Evolutionary conservation across 2,888 invertebrate species (phyloP).

Genomic region (Coenonympha glycerion): DNA sequence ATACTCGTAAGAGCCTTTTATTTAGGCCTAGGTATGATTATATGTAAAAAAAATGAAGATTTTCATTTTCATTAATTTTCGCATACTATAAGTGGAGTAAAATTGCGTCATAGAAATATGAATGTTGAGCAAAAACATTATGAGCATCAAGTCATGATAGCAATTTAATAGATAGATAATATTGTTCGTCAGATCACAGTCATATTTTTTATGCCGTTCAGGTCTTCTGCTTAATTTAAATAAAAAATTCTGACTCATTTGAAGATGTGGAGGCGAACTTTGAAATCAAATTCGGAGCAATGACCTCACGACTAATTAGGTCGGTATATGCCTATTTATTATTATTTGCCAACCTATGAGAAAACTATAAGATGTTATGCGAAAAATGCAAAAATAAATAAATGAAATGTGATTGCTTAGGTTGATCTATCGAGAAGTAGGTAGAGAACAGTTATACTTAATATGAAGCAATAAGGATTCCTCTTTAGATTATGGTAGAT

Average conservation of each 20-base stretch:
- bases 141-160: neutral
- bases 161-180: neutral
- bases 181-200: neutral
- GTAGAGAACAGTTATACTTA: too few relatives aligned
- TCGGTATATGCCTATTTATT: neutral
- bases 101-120: too few relatives aligned
- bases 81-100: too few relatives aligned
- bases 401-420: too few relatives aligned
- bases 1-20: too few relatives aligned
- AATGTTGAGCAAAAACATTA: too few relatives aligned
- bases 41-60: too few relatives aligned
- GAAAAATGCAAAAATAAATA: neutral
- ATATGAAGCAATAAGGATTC: too few relatives aligned
- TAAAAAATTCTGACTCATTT: constrained; percentile 3
- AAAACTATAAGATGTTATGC: neutral
- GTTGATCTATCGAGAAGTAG: too few relatives aligned
- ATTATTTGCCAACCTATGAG: neutral
- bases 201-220: neutral
- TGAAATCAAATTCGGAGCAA: neutral
- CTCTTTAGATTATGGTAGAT: too few relatives aligned
- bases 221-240: neutral
- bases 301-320: neutral
- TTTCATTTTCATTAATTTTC: too few relatives aligned
- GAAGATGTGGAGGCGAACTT: neutral
- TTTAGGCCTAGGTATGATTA: too few relatives aligned